Evolutionary conservation across 2,888 invertebrate species (phyloP), one percentile per base, ranked within the genome.

Genomic region (Trissoscelio sp.): DNA sequence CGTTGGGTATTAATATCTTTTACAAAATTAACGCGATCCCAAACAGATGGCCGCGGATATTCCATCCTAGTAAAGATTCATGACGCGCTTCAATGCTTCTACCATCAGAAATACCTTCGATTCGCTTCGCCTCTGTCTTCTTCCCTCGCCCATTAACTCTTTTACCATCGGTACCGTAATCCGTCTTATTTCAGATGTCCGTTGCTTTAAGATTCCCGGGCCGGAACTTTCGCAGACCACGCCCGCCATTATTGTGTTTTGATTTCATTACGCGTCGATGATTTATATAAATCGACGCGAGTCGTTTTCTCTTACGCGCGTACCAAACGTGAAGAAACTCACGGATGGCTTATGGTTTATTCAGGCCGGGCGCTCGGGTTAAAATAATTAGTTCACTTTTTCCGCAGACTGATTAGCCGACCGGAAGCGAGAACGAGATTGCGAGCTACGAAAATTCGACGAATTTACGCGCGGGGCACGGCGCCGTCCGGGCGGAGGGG

Each of bases 41-140:
- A 67, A 64, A 82, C 84, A 79, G 84, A 83, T 83, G 22, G 16
- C 22, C 79, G 69, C 28, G 80, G 60, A 74, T 81, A 83, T 83
- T 85, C 86, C 85, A 85, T 83, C 84, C 85, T 46, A 58, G 66
- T 66, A 90, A 91, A 90, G 89, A 90, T 90, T 90, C 90, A 90
- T 90, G 88, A 86, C 87, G 85, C 84, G 88, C 86, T 85, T 85
- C 86, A 84, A 84, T 85, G 85, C 84, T 81, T 86, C n/a, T n/a
- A n/a, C 85, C 85, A 88, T 87, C 88, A 7, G 2, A 14, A 53
- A 11, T 53, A 6, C 31, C 31, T 31, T 31, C 31, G 31, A 31
- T 31, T 31, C 7, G 7, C 31, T 9, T 7, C 31, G 31, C 6
- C 34, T 20, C 62, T 44, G 46, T 31, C 16, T 69, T 58, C 44